Evolutionary conservation across 1,140 invertebrate species (phyloP).

Genomic region (Condylostylus longicornis): DNA sequence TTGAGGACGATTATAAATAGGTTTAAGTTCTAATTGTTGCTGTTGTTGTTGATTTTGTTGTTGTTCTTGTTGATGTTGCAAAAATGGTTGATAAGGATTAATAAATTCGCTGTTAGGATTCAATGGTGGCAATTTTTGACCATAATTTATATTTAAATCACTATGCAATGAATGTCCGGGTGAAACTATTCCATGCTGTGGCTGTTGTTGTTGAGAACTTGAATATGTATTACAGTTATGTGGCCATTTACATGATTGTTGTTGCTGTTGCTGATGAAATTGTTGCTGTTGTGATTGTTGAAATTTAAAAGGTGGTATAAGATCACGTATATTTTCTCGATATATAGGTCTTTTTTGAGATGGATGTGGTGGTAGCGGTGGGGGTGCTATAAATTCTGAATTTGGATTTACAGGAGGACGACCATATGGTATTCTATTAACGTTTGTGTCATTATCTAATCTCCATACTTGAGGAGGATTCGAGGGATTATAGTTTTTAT

Average conservation of each 20-base stretch:
- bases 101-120: conserved; percentile 38
- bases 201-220: conserved; percentile 14
- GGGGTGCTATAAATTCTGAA: conserved; percentile 16
- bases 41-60: too few species aligned
- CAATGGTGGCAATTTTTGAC: conserved; percentile 33
- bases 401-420: too few species aligned
- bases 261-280: background rate
- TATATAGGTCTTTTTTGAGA: conserved; percentile 19
- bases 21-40: too few species aligned
- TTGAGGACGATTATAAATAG: too few species aligned
- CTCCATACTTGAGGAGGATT: too few species aligned
- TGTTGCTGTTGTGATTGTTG: conserved; percentile 1
- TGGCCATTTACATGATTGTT: conserved; percentile 1
- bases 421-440: too few species aligned
- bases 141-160: conserved; percentile 39
- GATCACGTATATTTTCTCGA: too few species aligned
- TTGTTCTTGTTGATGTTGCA: conserved; percentile 3
- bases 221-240: conserved; percentile 9
- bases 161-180: conserved; percentile 28
- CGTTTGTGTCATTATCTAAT: too few species aligned
- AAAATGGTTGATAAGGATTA: conserved; percentile 5
- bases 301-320: conserved; percentile 3
- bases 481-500: too few species aligned
- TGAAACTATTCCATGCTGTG: conserved; percentile 8
- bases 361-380: conserved; percentile 22